Base-by-base conservation (phyloP, 2,888 invertebrate species). In the Xanthorhoe designata region DNA sequence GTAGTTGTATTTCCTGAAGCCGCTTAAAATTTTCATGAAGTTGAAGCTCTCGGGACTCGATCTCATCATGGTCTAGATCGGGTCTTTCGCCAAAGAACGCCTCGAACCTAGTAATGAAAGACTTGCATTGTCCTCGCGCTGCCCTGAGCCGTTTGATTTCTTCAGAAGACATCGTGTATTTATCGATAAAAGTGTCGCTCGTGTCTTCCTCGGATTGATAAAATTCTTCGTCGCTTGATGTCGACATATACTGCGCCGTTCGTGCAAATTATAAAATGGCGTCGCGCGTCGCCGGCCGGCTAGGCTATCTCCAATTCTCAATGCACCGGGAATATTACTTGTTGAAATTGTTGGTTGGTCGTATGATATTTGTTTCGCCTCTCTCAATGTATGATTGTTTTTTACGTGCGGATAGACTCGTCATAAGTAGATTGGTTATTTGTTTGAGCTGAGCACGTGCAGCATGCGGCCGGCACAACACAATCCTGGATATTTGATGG, bases 391-490 rank as follows among this genome's bases (percentile, higher is more conserved):
- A 42, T 42, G 9, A 13, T 42, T 13, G 13, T n/a, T 42, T 42
- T 42, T 8, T 42, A 42, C 42, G 13, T 13, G 42, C 42, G 42
- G 42, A 42, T 42, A 42, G 13, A 42, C 42, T 42, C 42, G 42
- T 42, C 42, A 29, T n/a, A n/a, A n/a, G n/a, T n/a, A n/a, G n/a
- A n/a, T n/a, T n/a, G n/a, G n/a, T n/a, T n/a, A n/a, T 5, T 5
- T 29, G 6, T 6, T 29, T 29, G 4, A 9, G 2, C 10, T 13
- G 10, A 42, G 10, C 10, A 13, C 42, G 42, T 42, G 42, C 4
- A 42, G 42, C 42, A 42, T 42, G 42, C 42, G 42, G 42, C 42
- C 42, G 42, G 42, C 42, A 42, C 42, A 42, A 42, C 2, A 42
- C 9, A 42, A 42, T 2, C 9, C 10, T 42, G 9, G 9, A 42